phyloP scores from a whole-genome alignment of 2,797 vertebrate species.

The Darevskia mixta region DNA sequence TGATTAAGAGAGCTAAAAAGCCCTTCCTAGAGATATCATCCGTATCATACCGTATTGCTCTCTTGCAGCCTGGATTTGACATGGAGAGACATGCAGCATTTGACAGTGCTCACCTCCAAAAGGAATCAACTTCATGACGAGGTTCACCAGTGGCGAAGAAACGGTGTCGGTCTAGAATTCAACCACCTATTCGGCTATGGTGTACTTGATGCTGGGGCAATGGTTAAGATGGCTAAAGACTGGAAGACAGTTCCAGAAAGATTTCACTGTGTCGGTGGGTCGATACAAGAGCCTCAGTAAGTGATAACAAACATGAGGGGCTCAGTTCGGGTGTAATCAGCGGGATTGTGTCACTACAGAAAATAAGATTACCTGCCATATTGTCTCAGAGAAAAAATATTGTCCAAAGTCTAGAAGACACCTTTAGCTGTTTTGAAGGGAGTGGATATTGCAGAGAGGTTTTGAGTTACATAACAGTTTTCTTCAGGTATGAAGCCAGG shows the following conservation, averaged over 20 bases:
- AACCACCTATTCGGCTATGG: slow-evolving; percentile 98
- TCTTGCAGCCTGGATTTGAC: slow-evolving; percentile 87
- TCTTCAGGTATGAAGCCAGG: neutral
- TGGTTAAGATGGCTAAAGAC: slow-evolving; percentile 97
- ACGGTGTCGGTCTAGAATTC: slow-evolving; percentile 98
- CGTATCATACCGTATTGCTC: neutral
- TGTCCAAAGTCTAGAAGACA: neutral
- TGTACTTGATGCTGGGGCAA: slow-evolving; percentile 95
- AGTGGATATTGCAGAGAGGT: neutral
- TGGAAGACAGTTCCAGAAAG: slow-evolving; percentile 98
- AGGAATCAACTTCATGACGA: slow-evolving; percentile 98
- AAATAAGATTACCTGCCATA: neutral
- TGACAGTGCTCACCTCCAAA: slow-evolving; percentile 98
- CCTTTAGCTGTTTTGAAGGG: neutral
- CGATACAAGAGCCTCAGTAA: slow-evolving; percentile 93
- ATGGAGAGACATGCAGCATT: slow-evolving; percentile 98
- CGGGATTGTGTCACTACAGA: neutral
- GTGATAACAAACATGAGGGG: slow-evolving; percentile 61
- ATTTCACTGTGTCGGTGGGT: slow-evolving; percentile 97
- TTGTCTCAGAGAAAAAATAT: neutral
- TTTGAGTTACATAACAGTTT: neutral
- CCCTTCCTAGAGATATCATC: neutral
- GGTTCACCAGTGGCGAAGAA: slow-evolving; percentile 96
- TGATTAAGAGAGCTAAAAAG: neutral
- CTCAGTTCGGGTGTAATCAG: neutral